Base-by-base conservation (phyloP, 23 tunicate species). In the Halocynthia aurantium region DNA sequence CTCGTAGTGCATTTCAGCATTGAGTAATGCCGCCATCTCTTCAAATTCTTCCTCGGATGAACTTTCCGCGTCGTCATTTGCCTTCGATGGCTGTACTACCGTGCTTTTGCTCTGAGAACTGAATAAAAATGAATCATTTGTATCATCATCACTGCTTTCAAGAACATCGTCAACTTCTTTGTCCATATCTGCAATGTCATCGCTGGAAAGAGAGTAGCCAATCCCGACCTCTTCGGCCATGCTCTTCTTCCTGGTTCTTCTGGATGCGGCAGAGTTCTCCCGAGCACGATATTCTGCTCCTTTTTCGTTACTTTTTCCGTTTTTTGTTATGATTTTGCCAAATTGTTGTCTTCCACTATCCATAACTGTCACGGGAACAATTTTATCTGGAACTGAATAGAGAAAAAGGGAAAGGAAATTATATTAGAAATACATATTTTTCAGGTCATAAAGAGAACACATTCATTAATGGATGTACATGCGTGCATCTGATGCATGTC, bases 1-100 rank as follows among this genome's bases (percentile, higher is more conserved):
- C 51, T 80, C 88, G 69, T 83, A 89, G 53, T 89, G 96, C 96
- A 89, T 89, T 67, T 89, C 96, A 61, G 87, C 89, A 52, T 89
- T 80, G 17, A 89, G 81, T 40, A 89, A 44, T 53, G 87, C 96
- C 7, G 87, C 96, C 96, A 89, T 89, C 63, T 89, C 89, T 57
- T 89, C 96, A 55, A 87, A 87, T 62, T 87, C 93, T 20, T 87
- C 93, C 44, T 89, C 96, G 0, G 85, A 83, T 7, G 88, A 83
- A 15, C 73, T 54, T 7, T 77, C 77, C 2, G 75, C 57, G n/a
- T 84, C 81, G 6, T 83, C 81, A 7, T 50, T 20, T 2, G 50
- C 21, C 72, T 11, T 67, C 72, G 22, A 20, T 67, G 72, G 22
- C 2, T 21, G 22, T 17, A 5, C 2, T 12, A 19, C 12, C 2